Percentiles rank a stretch among this genome's conserved stretches.
These are phyloP conservation scores for Drosophila nikananu DNA, from an alignment of 1,140 invertebrate genomes.

Conservation along the genomic window DNA sequence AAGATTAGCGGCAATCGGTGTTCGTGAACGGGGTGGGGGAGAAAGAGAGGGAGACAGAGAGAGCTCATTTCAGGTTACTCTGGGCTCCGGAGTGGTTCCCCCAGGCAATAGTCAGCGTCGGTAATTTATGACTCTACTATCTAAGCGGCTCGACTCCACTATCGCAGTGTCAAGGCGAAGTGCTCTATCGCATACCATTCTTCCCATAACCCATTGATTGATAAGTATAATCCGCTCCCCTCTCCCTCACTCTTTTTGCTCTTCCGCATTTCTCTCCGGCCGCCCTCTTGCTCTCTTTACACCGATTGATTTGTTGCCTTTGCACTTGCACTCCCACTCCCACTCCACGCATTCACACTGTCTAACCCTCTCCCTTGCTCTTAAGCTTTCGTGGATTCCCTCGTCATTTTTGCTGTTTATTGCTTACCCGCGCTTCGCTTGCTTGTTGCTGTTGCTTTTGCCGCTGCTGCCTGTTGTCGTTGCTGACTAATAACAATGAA, in stretches of 20 bases:
- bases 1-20: slow-evolving; percentile 22
- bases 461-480: slow-evolving; percentile 43
- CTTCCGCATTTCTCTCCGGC: background rate
- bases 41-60: background rate
- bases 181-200: slow-evolving; percentile 4
- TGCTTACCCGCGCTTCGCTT: slow-evolving; percentile 48
- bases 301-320: slow-evolving; percentile 31
- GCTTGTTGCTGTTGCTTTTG: slow-evolving; percentile 19
- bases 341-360: background rate
- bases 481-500: slow-evolving; percentile 76
- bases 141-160: slow-evolving; percentile 13
- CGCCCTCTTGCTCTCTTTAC: background rate
- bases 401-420: slow-evolving; percentile 23
- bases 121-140: slow-evolving; percentile 24
- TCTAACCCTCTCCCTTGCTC: background rate
- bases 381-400: slow-evolving; percentile 8
- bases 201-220: slow-evolving; percentile 23
- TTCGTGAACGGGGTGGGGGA: slow-evolving; percentile 5
- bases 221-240: slow-evolving; percentile 28
- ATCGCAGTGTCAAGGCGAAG: slow-evolving; percentile 36
- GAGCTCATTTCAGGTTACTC: background rate
- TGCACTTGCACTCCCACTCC: slow-evolving; percentile 18
- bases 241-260: background rate
- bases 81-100: slow-evolving; percentile 1
- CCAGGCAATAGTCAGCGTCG: slow-evolving; percentile 11